These are phyloP conservation scores for Oncorhynchus mykiss DNA, from an alignment of 2,113 vertebrate species.

Conservation along the genomic window DNA sequence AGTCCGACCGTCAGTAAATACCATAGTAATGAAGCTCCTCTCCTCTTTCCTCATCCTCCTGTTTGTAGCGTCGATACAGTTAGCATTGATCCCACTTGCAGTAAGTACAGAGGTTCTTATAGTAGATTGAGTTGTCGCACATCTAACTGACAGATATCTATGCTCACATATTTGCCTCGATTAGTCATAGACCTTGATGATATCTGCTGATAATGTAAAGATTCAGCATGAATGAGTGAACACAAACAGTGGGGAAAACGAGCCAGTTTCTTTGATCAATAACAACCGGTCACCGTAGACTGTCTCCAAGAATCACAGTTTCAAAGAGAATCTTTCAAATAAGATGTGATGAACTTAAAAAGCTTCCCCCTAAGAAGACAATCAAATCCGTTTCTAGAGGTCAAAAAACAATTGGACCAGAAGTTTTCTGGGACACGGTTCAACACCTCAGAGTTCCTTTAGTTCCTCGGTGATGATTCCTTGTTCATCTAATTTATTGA, in stretches of 20 bases:
- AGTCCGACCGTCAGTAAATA: slow-evolving; percentile 56
- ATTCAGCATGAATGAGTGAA: background rate
- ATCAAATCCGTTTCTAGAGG: too few relatives aligned
- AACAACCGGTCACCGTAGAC: background rate
- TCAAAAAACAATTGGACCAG: too few relatives aligned
- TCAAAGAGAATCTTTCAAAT: background rate
- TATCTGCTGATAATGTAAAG: background rate
- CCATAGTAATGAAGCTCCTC: slow-evolving; percentile 27
- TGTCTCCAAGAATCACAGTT: background rate
- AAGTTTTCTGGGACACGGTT: background rate
- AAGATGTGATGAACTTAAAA: background rate
- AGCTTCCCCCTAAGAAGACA: too few relatives aligned
- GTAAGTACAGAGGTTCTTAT: slow-evolving; percentile 43
- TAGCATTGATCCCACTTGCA: slow-evolving; percentile 55
- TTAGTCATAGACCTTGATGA: background rate
- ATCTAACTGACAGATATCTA: slow-evolving; percentile 38
- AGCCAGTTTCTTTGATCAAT: background rate
- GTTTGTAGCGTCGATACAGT: slow-evolving; percentile 43
- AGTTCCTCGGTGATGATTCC: background rate
- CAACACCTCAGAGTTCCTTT: slow-evolving; percentile 9
- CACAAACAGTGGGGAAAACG: background rate
- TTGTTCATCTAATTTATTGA: background rate
- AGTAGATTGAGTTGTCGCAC: slow-evolving; percentile 37
- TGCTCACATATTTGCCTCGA: background rate
- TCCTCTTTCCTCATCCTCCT: slow-evolving; percentile 30